Evolutionary conservation across 2,888 invertebrate genomes (phyloP).

Genomic region (Trachelus stipa): DNA sequence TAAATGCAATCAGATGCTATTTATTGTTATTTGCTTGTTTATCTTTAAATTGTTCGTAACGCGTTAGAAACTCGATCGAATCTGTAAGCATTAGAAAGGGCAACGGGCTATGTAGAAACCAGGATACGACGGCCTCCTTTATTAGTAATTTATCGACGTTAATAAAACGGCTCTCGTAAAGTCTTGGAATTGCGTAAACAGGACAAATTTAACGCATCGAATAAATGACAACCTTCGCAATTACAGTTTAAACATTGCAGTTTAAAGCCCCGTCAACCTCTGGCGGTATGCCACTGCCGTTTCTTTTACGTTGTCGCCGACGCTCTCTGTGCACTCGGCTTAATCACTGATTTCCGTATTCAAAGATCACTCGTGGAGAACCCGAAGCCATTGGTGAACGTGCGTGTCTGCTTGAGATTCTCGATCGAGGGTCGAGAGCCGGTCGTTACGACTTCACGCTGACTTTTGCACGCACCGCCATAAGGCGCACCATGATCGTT

Average conservation of each 20-base stretch:
- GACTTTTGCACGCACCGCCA: slow-evolving; percentile 52
- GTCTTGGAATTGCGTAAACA: not conserved
- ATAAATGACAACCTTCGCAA: not conserved
- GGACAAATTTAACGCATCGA: not conserved
- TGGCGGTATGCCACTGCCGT: not conserved
- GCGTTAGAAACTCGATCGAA: not conserved
- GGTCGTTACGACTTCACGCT: slow-evolving; percentile 64
- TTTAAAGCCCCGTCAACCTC: not conserved
- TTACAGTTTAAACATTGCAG: not conserved
- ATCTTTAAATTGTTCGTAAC: not conserved
- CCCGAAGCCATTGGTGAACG: slow-evolving; percentile 45
- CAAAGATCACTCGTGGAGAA: slow-evolving; percentile 27
- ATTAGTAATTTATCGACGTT: slow-evolving; percentile 28
- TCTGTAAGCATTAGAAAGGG: not conserved
- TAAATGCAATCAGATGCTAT: not conserved
- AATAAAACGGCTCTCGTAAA: slow-evolving; percentile 22
- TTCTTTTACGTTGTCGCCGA: not conserved
- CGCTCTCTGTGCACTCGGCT: not conserved
- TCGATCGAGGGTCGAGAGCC: slow-evolving; percentile 31
- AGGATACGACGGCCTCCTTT: not conserved
- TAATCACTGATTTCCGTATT: not conserved
- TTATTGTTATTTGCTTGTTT: not conserved
- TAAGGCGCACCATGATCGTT: not conserved
- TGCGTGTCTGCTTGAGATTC: slow-evolving; percentile 41
- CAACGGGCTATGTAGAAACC: not conserved